A percentile compares a stretch with the other conserved stretches of the same genome.
phyloP scores from a whole-genome alignment of 1,140 invertebrate genomes.

The Aphis gossypii region DNA sequence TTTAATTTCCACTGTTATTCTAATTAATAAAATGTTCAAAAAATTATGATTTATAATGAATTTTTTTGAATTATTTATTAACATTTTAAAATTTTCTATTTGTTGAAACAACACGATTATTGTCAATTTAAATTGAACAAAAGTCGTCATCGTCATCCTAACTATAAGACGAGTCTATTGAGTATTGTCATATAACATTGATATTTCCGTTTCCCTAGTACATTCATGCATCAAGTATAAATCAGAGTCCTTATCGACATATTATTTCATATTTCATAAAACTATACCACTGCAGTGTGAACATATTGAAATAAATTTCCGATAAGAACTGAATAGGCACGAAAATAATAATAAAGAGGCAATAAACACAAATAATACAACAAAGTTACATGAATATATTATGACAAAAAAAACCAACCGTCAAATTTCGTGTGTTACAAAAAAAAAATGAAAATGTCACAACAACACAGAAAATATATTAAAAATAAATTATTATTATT shows the following conservation, averaged over 20 bases:
- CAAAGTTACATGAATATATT: not conserved
- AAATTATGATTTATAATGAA: too few species aligned
- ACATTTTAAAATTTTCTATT: too few species aligned
- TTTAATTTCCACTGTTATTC: not conserved
- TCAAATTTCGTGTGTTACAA: not conserved
- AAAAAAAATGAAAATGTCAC: not conserved
- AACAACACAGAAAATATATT: not conserved
- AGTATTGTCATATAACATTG: not conserved
- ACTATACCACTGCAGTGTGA: not conserved
- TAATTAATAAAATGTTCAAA: not conserved
- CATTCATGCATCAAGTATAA: not conserved
- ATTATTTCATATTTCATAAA: not conserved
- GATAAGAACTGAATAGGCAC: not conserved
- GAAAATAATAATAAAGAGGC: not conserved
- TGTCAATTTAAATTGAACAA: not conserved
- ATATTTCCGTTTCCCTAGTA: conserved; percentile 25
- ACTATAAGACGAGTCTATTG: not conserved
- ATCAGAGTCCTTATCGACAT: conserved; percentile 13
- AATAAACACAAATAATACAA: not conserved
- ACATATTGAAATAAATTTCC: not conserved
- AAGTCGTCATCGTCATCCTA: not conserved
- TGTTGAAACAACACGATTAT: not conserved
- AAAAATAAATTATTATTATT: not conserved
- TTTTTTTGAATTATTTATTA: too few species aligned
- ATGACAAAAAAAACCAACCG: not conserved